phyloP scores from a whole-genome alignment of 2,113 vertebrate genomes.

The Eurystomus gularis region DNA sequence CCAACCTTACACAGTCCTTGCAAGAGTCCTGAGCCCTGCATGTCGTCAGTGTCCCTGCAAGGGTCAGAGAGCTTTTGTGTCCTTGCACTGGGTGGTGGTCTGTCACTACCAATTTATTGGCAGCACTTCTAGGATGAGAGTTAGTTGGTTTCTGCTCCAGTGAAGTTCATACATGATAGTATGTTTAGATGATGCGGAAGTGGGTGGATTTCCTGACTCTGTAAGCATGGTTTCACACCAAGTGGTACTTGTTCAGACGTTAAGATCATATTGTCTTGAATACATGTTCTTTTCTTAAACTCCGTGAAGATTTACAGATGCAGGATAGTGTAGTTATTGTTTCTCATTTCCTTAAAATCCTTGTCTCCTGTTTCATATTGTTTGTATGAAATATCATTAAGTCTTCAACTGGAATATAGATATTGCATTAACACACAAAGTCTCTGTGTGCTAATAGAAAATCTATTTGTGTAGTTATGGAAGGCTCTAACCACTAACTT shows the following conservation, averaged over 20 bases:
- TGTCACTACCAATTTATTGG: neutral
- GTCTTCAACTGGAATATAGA: neutral
- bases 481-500: neutral
- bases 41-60: neutral
- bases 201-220: neutral
- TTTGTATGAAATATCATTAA: neutral
- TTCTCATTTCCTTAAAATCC: neutral
- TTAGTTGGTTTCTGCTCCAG: neutral
- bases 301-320: neutral
- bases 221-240: neutral
- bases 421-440: neutral
- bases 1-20: rapidly evolving
- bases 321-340: neutral
- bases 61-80: neutral
- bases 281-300: neutral
- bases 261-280: neutral
- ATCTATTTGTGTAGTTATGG: neutral
- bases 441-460: neutral
- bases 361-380: neutral
- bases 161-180: neutral
- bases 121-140: neutral
- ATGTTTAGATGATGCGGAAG: neutral
- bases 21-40: neutral
- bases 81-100: neutral
- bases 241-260: neutral